Evolutionary conservation across 2,113 vertebrate genomes (phyloP).

Genomic region (Bostrychus sinensis): DNA sequence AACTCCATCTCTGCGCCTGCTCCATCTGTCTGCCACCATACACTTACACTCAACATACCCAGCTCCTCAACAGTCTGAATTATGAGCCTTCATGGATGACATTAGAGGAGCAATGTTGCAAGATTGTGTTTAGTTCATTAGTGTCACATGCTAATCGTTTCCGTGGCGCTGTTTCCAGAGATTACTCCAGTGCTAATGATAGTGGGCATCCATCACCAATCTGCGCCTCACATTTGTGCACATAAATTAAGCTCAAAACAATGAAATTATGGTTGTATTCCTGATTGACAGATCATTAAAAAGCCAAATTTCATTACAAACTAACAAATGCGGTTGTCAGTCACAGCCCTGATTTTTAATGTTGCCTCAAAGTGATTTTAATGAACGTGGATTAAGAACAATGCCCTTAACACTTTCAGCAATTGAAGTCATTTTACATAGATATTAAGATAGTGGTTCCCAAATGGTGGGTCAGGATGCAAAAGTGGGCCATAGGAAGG

Average conservation of each 20-base stretch:
- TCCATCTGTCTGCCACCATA: conserved; percentile 61
- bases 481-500: too few species aligned
- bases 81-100: not conserved
- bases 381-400: not conserved
- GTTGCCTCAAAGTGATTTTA: not conserved
- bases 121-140: conserved; percentile 5
- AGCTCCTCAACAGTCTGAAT: conserved; percentile 31
- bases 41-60: conserved; percentile 13
- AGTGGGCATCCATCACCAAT: not conserved
- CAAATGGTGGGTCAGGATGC: too few species aligned
- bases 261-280: not conserved
- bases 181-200: conserved; percentile 2
- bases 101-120: conserved; percentile 10
- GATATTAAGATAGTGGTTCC: too few species aligned
- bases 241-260: not conserved
- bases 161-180: conserved; percentile 3
- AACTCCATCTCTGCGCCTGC: conserved; percentile 52
- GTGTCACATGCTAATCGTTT: not conserved
- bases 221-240: not conserved
- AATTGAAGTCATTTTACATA: not conserved
- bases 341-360: not conserved
- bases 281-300: conserved; percentile 5
- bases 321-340: not conserved
- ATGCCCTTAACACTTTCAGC: not conserved
- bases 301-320: not conserved